Evolutionary conservation across 1,140 invertebrate species (phyloP).

Genomic region (Ceratina japonica): DNA sequence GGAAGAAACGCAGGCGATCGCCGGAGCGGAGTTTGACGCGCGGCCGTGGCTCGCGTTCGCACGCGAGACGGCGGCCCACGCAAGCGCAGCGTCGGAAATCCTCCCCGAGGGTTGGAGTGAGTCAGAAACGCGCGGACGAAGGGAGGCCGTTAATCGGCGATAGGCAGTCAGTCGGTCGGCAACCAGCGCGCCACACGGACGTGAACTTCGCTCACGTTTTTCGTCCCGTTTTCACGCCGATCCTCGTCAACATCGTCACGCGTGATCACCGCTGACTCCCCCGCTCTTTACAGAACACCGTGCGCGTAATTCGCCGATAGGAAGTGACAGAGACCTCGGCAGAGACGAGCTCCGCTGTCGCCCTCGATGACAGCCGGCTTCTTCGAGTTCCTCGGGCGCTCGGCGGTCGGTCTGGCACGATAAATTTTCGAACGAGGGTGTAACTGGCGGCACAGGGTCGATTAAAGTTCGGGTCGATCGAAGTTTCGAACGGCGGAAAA

Average conservation of each 20-base stretch:
- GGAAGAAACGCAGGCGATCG: slow-evolving; percentile 18
- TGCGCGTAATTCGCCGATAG: not conserved
- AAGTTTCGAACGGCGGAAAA: slow-evolving; percentile 5
- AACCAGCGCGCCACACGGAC: slow-evolving; percentile 68
- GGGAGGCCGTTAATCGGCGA: slow-evolving; percentile 55
- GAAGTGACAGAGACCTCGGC: not conserved
- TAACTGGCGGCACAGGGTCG: not conserved
- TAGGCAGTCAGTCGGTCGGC: slow-evolving; percentile 71
- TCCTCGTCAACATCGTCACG: not conserved
- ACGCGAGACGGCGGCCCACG: not conserved
- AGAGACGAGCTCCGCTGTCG: not conserved
- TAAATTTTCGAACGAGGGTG: not conserved
- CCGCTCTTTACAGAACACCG: not conserved
- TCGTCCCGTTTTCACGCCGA: slow-evolving; percentile 1
- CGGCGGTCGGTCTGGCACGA: not conserved
- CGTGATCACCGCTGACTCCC: not conserved
- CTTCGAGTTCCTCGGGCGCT: not conserved
- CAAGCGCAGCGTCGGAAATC: slow-evolving; percentile 38
- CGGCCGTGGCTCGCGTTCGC: slow-evolving; percentile 9
- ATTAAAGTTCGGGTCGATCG: slow-evolving; percentile 8
- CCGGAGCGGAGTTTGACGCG: slow-evolving; percentile 2
- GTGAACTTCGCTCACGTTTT: slow-evolving; percentile 23
- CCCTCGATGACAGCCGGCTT: too few species aligned
- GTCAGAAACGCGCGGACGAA: slow-evolving; percentile 46
- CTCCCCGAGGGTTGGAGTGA: slow-evolving; percentile 59